A percentile compares a stretch with the other conserved stretches of the same genome.
Evolutionary conservation across 2,113 vertebrate genomes (phyloP).

Genomic region (Coryphaenoides rupestris): DNA sequence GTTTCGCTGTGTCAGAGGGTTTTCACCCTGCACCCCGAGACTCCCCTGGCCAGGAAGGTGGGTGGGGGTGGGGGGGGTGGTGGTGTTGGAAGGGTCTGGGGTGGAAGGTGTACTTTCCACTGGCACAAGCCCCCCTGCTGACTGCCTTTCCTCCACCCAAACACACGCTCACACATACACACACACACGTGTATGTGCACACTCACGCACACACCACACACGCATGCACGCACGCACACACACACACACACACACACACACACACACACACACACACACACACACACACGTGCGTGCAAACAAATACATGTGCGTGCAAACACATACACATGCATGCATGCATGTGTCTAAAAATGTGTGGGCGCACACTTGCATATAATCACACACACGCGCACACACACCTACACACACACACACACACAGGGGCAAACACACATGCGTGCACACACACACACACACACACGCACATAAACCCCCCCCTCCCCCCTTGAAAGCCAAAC

Average conservation of each 20-base stretch:
- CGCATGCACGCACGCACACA: neutral
- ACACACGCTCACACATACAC: neutral
- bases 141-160: slow-evolving; percentile 33
- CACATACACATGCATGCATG: no score
- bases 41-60: slow-evolving; percentile 21
- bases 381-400: slow-evolving; percentile 3
- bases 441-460: slow-evolving; percentile 24
- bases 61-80: neutral
- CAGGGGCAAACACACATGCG: slow-evolving; percentile 15
- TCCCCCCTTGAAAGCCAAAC: slow-evolving; percentile 63
- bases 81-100: neutral
- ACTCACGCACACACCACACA: no score
- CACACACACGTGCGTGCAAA: slow-evolving; percentile 21
- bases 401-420: slow-evolving; percentile 6
- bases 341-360: no score
- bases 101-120: slow-evolving; percentile 46
- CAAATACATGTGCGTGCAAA: no score
- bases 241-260: slow-evolving; percentile 12
- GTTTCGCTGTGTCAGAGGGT: slow-evolving; percentile 67
- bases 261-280: no score
- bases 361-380: no score
- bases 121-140: slow-evolving; percentile 66
- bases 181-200: no score
- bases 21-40: slow-evolving; percentile 22
- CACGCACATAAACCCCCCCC: slow-evolving; percentile 3